phyloP scores from a whole-genome alignment of 2,113 vertebrate genomes.

The Nycticryphes semicollaris region DNA sequence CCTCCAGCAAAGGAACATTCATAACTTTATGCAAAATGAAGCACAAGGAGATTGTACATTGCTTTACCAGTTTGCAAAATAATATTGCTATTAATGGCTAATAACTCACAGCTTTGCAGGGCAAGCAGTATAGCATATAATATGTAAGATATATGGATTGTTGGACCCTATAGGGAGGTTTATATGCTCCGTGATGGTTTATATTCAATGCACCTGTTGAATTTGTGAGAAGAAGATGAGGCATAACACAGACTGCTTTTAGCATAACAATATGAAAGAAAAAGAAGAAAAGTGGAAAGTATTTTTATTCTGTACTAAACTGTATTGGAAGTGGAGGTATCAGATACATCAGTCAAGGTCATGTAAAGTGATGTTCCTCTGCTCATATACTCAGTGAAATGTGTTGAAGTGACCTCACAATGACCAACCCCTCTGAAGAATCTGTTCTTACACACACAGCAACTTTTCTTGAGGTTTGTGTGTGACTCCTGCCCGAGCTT shows the following conservation, averaged over 20 bases:
- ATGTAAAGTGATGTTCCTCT: background rate
- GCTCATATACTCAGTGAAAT: background rate
- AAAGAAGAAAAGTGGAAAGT: background rate
- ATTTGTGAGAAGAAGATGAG: background rate
- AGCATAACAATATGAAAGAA: too few relatives aligned
- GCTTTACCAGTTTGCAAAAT: background rate
- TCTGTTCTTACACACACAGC: background rate
- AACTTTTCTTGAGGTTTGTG: background rate
- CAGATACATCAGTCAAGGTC: background rate
- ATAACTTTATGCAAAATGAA: background rate
- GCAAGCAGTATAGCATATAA: background rate
- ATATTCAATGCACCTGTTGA: background rate
- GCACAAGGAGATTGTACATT: background rate
- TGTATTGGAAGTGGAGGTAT: background rate
- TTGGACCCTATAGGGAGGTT: background rate
- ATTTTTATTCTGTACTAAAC: background rate
- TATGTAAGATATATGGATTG: background rate
- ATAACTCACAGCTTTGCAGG: background rate
- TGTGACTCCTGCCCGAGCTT: background rate
- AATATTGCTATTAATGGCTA: background rate
- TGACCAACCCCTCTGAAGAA: background rate
- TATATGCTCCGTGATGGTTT: background rate
- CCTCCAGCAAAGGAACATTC: too few relatives aligned
- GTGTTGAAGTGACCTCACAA: background rate
- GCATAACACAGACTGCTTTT: background rate